Base-by-base conservation (phyloP, 1,140 invertebrate genomes). In the Dreissena polymorpha region DNA sequence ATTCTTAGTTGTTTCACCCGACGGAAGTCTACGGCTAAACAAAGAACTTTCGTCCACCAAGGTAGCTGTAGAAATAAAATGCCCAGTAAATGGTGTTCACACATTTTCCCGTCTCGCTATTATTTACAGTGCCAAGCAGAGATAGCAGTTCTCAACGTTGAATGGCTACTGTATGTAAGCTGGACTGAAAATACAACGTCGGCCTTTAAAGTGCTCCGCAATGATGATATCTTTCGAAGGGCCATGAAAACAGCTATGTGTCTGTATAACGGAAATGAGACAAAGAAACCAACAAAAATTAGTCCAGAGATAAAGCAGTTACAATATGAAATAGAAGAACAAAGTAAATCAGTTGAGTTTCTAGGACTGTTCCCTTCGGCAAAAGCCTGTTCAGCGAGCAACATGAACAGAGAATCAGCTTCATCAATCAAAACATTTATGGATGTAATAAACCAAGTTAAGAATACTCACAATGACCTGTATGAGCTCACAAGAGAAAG, bases 1-100 rank as follows among this genome's bases (percentile, higher is more conserved):
- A 16, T 63, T 70, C 16, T 64, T 86, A 57, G 57, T 84, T 16
- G 67, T 86, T 27, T 79, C 53, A 23, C 81, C 82, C 23, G 76
- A 86, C 18, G 76, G 81, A n/a, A 86, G 81, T 60, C 49, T 86
- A n/a, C 12, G 53, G n/a, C n/a, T n/a, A n/a, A n/a, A n/a, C n/a
- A n/a, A n/a, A n/a, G n/a, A n/a, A n/a, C n/a, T n/a, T n/a, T n/a
- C n/a, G n/a, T 67, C 68, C 12, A 70, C 68, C 25, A 27, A 39
- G 12, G 68, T 39, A 16, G 68, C 68, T 21, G 27, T 70, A 12
- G 21, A 70, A 50, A 16, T 70, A 7, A 70, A 70, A 70, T 70
- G 68, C 21, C 68, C 68, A 39, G 16, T 53, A 7, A 12, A 21
- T 10, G 27, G 27, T 13, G 27, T 70, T 10, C 68, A 70, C 29